Percentiles rank a stretch among this genome's conserved stretches.
Evolutionary conservation across 2,888 invertebrate species (phyloP).

Genomic region (Holacanthella duospinosa): DNA sequence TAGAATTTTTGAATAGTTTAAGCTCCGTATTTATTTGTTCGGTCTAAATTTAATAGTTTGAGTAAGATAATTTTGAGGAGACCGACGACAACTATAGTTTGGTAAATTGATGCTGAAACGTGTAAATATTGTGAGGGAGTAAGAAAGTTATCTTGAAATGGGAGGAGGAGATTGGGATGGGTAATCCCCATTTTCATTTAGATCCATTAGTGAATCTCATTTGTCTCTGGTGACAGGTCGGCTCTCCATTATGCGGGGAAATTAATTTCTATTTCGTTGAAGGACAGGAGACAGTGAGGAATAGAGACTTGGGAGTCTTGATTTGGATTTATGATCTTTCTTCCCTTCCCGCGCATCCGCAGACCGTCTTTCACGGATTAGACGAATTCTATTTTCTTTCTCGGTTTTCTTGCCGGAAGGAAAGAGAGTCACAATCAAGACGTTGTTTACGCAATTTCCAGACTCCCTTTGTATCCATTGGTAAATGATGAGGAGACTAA

Average conservation of each 20-base stretch:
- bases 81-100: too few species aligned
- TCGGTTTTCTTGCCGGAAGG: neutral
- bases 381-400: neutral
- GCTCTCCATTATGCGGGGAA: neutral
- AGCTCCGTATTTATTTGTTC: too few species aligned
- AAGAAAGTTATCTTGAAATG: too few species aligned
- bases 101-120: too few species aligned
- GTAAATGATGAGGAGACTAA: neutral
- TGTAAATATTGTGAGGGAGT: too few species aligned
- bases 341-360: too few species aligned
- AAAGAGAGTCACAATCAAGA: neutral
- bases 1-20: too few species aligned
- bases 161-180: neutral
- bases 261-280: neutral
- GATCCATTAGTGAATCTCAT: neutral
- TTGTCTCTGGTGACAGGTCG: slow-evolving; percentile 1
- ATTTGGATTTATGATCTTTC: neutral
- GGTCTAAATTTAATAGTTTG: too few species aligned
- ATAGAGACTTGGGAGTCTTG: neutral
- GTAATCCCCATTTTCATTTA: neutral
- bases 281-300: neutral
- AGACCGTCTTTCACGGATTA: neutral
- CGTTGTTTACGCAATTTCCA: slow-evolving; percentile 3
- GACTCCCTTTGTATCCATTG: neutral
- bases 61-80: too few species aligned